A percentile compares a stretch with the other conserved stretches of the same genome.
phyloP scores from a whole-genome alignment of 2,888 invertebrate genomes.

The Calliscelio sp. region DNA sequence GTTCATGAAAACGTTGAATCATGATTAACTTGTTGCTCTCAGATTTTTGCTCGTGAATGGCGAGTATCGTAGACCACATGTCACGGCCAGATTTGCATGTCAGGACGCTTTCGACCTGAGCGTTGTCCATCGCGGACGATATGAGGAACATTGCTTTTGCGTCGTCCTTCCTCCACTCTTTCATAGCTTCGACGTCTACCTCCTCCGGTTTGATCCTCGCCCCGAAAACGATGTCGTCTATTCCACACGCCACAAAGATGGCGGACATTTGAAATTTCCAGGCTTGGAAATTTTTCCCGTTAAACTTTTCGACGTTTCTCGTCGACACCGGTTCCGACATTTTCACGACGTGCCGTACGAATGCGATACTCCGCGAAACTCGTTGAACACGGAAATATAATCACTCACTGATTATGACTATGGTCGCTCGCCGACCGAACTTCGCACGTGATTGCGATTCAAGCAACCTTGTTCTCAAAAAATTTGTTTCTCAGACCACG shows the following conservation, averaged over 20 bases:
- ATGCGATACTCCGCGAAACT: too few relatives aligned
- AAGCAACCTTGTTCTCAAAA: too few relatives aligned
- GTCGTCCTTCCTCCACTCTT: conserved; percentile 64
- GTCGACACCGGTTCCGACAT: conserved; percentile 35
- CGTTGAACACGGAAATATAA: too few relatives aligned
- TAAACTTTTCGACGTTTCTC: conserved; percentile 42
- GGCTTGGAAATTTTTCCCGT: conserved; percentile 48
- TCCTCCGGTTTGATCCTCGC: conserved; percentile 20
- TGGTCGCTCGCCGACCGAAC: too few relatives aligned
- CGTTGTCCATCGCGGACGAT: conserved; percentile 61
- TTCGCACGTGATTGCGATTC: too few relatives aligned
- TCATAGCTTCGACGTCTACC: conserved; percentile 7
- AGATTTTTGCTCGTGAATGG: conserved; percentile 47
- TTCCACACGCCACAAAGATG: conserved; percentile 39
- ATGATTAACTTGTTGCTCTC: conserved; percentile 41
- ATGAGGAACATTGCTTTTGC: conserved; percentile 70
- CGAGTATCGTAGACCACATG: not conserved
- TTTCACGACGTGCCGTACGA: too few relatives aligned
- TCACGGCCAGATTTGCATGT: conserved; percentile 30
- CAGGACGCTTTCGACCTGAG: conserved; percentile 62
- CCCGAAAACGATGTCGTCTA: conserved; percentile 54
- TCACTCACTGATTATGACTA: too few relatives aligned
- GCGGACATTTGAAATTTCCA: conserved; percentile 62
- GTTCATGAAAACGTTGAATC: conserved; percentile 17
- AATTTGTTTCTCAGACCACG: too few relatives aligned